phyloP scores from a whole-genome alignment of 2,113 vertebrate genomes.

The Istiophorus platypterus region DNA sequence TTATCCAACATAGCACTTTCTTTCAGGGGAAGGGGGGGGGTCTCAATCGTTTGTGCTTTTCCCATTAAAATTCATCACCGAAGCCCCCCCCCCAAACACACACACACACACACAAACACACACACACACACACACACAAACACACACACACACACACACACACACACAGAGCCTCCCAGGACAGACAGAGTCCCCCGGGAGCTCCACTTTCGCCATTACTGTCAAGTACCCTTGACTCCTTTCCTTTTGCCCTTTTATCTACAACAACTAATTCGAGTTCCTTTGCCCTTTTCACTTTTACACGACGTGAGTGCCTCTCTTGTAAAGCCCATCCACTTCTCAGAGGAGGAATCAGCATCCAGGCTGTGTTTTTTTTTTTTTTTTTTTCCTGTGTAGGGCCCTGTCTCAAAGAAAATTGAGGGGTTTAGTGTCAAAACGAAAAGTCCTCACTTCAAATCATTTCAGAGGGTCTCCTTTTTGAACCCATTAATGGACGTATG shows the following conservation, averaged over 20 bases:
- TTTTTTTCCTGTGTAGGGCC: constrained; percentile 27
- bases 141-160: background rate
- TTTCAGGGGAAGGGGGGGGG: constrained; percentile 69
- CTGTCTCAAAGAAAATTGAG: constrained; percentile 88
- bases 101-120: background rate
- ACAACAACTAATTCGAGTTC: constrained; percentile 99
- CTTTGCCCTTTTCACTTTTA: constrained; percentile 99
- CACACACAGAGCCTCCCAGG: constrained; percentile 64
- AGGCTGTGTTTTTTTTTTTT: too few relatives aligned
- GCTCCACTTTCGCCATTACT: constrained; percentile 96
- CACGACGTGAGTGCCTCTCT: constrained; percentile 88
- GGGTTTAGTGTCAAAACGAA: constrained; percentile 96
- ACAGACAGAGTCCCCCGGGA: constrained; percentile 90
- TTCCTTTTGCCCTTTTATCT: constrained; percentile 99
- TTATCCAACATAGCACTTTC: constrained; percentile 83
- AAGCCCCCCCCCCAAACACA: constrained; percentile 49
- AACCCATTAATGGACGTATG: constrained; percentile 89
- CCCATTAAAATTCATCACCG: constrained; percentile 95
- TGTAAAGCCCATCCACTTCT: constrained; percentile 86
- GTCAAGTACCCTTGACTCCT: constrained; percentile 99
- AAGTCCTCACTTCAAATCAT: constrained; percentile 95
- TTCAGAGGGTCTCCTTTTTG: constrained; percentile 83
- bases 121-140: constrained; percentile 29
- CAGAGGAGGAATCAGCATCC: constrained; percentile 52
- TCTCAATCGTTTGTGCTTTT: constrained; percentile 83